phyloP scores from a whole-genome alignment of 2,888 invertebrate genomes.

The Mycalesis mineus region DNA sequence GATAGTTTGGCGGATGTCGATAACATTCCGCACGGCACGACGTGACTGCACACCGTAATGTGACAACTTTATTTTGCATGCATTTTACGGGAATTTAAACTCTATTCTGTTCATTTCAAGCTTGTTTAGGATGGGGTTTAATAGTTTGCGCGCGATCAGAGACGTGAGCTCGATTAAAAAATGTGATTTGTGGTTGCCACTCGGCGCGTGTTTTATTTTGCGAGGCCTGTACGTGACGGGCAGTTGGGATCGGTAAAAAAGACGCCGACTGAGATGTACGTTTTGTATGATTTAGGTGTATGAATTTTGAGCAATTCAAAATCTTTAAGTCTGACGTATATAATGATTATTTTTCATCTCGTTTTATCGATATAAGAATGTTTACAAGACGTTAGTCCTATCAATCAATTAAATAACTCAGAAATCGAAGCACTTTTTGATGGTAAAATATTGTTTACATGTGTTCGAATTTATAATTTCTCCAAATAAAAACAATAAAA shows the following conservation, averaged over 20 bases:
- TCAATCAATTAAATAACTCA: not conserved
- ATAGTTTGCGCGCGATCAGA: conserved; percentile 41
- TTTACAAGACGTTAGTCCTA: not conserved
- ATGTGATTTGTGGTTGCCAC: conserved; percentile 75
- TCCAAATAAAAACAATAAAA: no score
- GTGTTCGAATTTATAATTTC: no score
- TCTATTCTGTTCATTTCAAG: conserved; percentile 36
- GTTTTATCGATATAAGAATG: not conserved
- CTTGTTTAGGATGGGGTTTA: conserved; percentile 18
- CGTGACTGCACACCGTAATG: conserved; percentile 68
- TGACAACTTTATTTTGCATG: conserved; percentile 36
- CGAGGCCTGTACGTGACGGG: conserved; percentile 66
- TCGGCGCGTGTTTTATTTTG: conserved; percentile 72
- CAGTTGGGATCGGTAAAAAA: conserved; percentile 43
- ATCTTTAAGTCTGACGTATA: not conserved
- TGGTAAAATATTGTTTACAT: no score
- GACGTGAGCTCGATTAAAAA: conserved; percentile 76
- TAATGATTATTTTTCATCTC: no score
- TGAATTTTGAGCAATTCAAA: conserved; percentile 22
- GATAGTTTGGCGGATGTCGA: conserved; percentile 75
- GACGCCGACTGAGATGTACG: conserved; percentile 21
- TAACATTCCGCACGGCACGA: conserved; percentile 62
- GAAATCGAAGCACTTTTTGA: no score
- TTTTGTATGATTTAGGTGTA: conserved; percentile 27
- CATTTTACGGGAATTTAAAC: conserved; percentile 34